Base-by-base conservation (phyloP, 2,797 vertebrate species). In the Enteromius thamalakanensis region DNA sequence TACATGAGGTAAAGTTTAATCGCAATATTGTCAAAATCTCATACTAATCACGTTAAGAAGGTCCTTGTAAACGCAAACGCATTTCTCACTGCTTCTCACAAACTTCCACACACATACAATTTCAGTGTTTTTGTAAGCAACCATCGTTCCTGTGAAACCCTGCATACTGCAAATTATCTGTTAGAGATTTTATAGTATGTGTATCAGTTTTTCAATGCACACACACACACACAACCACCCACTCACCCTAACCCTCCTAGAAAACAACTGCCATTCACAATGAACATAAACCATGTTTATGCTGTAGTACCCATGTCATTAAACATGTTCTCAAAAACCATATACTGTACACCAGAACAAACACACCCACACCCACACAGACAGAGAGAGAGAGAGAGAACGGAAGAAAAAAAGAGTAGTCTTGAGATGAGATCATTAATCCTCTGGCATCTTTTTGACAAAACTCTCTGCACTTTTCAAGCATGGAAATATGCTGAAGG, bases 171-270 rank as follows among this genome's bases (percentile, higher is more conserved):
- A 34, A 64, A n/a, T n/a, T n/a, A 78, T 17, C 34, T 74, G 40
- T 53, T 45, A 80, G 55, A 76, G 65, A 17, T 11, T 34, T 58
- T 68, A 75, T 81, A 65, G n/a, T n/a, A n/a, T n/a, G n/a, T n/a
- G n/a, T n/a, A 49, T 29, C 15, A 55, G 58, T 12, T 23, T 26
- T 10, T 26, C 0, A 37, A 26, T 23, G 21, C n/a, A n/a, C n/a
- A n/a, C 26, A 62, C 67, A 49, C 53, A 51, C 12, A 67, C 69
- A 67, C 45, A 65, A 29, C 29, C 29, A 29, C 29, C 29, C 58
- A 72, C 68, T 74, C 62, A 45, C 8, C 17, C 12, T 7, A 51
- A 7, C 51, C 6, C 14, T 21, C 51, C 2, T 1, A 53, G 51
- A n/a, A 55, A n/a, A n/a, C 21, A 1, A 23, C 6, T 21, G 17